Base-by-base conservation (phyloP, 2,113 vertebrate species). In the Rhagologus leucostigma region DNA sequence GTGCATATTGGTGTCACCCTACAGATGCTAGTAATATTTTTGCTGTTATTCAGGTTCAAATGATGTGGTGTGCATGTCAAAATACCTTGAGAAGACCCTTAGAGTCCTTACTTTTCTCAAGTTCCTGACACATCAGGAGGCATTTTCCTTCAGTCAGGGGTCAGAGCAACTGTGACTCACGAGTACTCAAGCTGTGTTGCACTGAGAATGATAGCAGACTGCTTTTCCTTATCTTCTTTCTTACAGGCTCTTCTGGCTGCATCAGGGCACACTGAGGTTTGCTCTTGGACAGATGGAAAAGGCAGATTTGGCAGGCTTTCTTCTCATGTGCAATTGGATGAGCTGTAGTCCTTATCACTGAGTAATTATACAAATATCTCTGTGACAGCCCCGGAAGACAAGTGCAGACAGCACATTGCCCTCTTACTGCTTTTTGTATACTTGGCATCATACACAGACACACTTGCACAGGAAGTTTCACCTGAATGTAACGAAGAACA, bases 161-260 rank as follows among this genome's bases (percentile, higher is more conserved):
- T 73, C 62, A 91, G 49, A 91, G 62, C 44, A 82, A 73, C 11
- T 44, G 15, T 81, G 80, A 84, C 73, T 86, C 84, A 33, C 42
- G 49, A 80, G 39, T 65, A 64, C 53, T 57, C 79, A 62, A 65
- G 62, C 47, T 22, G 12, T 73, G 44, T 30, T 87, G 44, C 33
- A n/a, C 35, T 37, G 21, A 67, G 19, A 94, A 81, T 21, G 73
- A 49, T 5, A 82, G 57, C 3, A 90, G 75, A 12, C 26, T 76
- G 55, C n/a, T 92, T 92, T 80, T 65, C 67, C 53, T 89, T 92
- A 93, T 95, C 93, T 88, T 16, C 59, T 84, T 41, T 52, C 33
- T 46, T 80, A 41, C 89, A 91, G 90, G 33, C 85, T 90, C 60
- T 63, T 68, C 49, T 73, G 74, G 41, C 44, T 94, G 77, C 57